Conservation (phyloP, 2,888 invertebrate genomes). For the Melanophora roralis region DNA sequence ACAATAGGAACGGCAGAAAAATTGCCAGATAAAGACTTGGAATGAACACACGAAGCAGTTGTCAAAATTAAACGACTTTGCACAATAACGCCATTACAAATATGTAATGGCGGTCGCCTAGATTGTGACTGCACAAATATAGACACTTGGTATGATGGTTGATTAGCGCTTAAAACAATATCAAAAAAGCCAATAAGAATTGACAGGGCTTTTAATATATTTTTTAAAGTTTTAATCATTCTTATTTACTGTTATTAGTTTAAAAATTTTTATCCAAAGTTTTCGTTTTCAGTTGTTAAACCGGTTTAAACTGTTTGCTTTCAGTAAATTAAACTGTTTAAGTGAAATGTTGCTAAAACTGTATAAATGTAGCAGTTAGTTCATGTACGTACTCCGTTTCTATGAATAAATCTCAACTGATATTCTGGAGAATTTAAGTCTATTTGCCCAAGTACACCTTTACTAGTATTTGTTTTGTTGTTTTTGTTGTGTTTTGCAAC, state of each 20-base stretch:
- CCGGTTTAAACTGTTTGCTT: too few species aligned
- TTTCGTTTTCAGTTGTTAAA: background rate
- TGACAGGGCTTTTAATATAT: background rate
- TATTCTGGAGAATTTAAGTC: conserved; percentile 48
- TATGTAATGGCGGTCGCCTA: conserved; percentile 56
- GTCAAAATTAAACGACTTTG: conserved; percentile 67
- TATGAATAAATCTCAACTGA: conserved; percentile 45
- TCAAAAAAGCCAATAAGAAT: background rate
- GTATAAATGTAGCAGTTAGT: conserved; percentile 40
- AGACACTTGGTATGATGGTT: conserved; percentile 66
- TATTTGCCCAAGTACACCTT: conserved; percentile 33
- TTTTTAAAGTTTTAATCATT: too few species aligned
- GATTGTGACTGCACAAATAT: conserved; percentile 62
- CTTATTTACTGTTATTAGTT: too few species aligned
- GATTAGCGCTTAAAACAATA: conserved; percentile 5
- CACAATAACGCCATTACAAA: conserved; percentile 67
- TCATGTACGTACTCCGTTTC: too few species aligned
- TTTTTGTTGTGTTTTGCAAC: conserved; percentile 27
- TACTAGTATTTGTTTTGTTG: conserved; percentile 8
- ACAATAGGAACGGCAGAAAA: conserved; percentile 41
- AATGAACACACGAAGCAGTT: conserved; percentile 66
- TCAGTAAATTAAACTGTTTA: conserved; percentile 15
- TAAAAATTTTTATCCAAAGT: background rate
- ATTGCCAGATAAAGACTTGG: conserved; percentile 44
- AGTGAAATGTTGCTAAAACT: conserved; percentile 25